These are phyloP conservation scores for Mnemiopsis leidyi DNA, from an alignment of 37 sponge, comb jelly and placozoan species.

Conservation along the genomic window DNA sequence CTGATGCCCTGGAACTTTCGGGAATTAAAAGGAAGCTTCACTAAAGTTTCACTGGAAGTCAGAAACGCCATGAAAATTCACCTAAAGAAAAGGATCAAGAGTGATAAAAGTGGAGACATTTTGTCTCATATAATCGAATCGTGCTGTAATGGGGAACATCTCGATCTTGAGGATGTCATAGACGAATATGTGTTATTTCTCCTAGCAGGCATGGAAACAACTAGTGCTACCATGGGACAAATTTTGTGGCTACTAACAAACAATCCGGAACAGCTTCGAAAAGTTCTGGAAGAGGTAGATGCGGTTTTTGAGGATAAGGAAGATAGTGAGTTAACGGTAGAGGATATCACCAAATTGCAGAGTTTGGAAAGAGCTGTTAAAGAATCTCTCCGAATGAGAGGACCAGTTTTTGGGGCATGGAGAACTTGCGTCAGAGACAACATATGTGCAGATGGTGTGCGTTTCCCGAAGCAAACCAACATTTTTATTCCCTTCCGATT, in stretches of 20 bases:
- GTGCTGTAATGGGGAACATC: neutral
- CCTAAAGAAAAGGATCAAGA: neutral
- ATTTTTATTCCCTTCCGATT: neutral
- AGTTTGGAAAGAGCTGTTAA: neutral
- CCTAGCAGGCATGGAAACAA: slow-evolving; percentile 46
- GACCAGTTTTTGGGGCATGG: neutral
- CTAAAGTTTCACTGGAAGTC: neutral
- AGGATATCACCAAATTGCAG: neutral
- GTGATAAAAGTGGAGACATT: neutral
- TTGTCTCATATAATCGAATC: slow-evolving; percentile 19
- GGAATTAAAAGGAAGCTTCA: neutral
- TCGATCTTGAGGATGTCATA: neutral
- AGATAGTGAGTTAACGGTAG: neutral
- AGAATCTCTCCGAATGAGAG: slow-evolving; percentile 34
- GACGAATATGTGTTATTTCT: slow-evolving; percentile 22
- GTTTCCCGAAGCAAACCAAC: neutral
- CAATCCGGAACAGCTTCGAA: neutral
- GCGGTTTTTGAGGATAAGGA: slow-evolving; percentile 11
- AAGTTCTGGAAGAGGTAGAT: slow-evolving; percentile 3
- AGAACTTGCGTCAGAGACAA: neutral
- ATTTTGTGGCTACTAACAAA: neutral
- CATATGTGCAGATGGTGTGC: neutral
- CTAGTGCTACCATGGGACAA: neutral
- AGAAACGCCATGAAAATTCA: neutral
- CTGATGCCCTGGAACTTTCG: neutral